Base-by-base conservation (phyloP, 2,888 invertebrate species). In the Augochlorella aurata region DNA sequence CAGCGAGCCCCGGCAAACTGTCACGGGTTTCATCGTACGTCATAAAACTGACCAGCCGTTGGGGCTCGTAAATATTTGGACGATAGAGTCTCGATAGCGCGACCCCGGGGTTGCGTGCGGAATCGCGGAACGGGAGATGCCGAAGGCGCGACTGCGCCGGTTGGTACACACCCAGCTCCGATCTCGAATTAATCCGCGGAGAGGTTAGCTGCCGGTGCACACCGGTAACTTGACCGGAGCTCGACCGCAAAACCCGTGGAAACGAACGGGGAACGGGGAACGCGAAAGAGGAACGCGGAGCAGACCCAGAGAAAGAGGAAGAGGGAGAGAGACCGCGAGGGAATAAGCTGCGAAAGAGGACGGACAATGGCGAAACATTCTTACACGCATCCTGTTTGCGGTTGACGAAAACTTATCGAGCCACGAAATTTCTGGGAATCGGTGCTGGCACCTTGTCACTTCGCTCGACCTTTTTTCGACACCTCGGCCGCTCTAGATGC, bases 361-460 rank as follows among this genome's bases (percentile, higher is more conserved):
- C 82, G 78, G 81, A 77, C 83, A 83, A 85, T 85, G 88, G 83
- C 86, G 87, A 87, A 82, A 89, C 90, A 91, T 92, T 93, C 91
- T 91, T 91, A 89, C 92, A 91, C 93, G 91, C 92, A 92, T 91
- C 91, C 91, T 92, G 91, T 91, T 92, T 92, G 92, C 91, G 91
- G 92, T 92, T 92, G 92, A 92, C 92, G 92, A 92, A 88, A 92
- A 92, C 91, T 90, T 92, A 90, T 91, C 90, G 90, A 89, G 92
- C 90, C 92, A 92, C 92, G 92, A 91, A 91, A 92, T 90, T 92
- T 93, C 93, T 87, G 77, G 89, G 93, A 93, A 93, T 82, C 80
- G 69, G 49, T 77, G 58, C 74, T 70, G 65, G 29, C 73, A 70
- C 69, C 68, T 63, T 71, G 50, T 58, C 47, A 74, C 74, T 65